A percentile compares a stretch with the other conserved stretches of the same genome.
Evolutionary conservation across 2,797 vertebrate genomes (phyloP).

Genomic region (Macrochelys suwanniensis): DNA sequence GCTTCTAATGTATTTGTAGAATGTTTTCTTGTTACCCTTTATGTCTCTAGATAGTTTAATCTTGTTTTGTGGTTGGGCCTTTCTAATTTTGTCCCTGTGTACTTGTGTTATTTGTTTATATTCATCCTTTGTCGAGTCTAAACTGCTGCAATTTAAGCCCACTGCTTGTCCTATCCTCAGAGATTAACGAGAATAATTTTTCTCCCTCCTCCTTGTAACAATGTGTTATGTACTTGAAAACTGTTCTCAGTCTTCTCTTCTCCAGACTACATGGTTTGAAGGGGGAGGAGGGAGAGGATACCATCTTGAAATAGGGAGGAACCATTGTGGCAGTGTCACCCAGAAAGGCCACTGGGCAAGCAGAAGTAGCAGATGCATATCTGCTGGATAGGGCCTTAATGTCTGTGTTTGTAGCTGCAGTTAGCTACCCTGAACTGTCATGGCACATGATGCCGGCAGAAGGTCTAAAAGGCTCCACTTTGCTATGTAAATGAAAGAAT

Average conservation of each 20-base stretch:
- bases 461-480: not conserved
- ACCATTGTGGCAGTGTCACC: not conserved
- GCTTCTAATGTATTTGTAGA: too few species aligned
- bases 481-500: constrained; percentile 55
- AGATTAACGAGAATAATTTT: not conserved
- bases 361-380: constrained; percentile 2
- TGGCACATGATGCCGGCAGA: not conserved
- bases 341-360: not conserved
- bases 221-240: not conserved
- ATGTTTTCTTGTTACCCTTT: too few species aligned
- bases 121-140: not conserved
- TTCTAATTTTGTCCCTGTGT: too few species aligned
- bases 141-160: not conserved
- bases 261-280: not conserved
- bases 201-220: not conserved
- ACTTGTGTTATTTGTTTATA: too few species aligned
- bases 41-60: too few species aligned
- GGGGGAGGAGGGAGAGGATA: constrained; percentile 35
- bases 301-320: not conserved
- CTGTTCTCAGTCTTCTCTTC: not conserved
- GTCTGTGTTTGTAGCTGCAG: not conserved
- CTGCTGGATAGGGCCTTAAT: not conserved
- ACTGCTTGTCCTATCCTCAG: not conserved
- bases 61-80: too few species aligned
- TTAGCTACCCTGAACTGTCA: not conserved